Percentiles rank a stretch among this genome's conserved stretches.
Evolutionary conservation across 2,113 vertebrate species (phyloP).

Genomic region (Halcyon malimbica): DNA sequence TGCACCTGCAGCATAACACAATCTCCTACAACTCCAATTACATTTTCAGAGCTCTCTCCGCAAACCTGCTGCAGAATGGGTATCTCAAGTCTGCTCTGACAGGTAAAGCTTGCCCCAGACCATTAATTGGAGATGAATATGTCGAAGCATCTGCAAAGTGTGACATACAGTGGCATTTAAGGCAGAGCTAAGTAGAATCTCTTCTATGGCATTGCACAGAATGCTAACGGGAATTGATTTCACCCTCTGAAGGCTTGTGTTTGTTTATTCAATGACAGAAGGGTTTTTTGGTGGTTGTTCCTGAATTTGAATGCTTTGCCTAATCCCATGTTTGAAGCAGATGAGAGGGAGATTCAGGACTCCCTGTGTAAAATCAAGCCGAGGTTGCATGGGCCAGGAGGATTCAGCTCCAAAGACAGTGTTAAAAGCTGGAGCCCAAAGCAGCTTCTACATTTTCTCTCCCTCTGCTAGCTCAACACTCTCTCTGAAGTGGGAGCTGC

Average conservation of each 20-base stretch:
- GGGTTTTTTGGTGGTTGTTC: not conserved
- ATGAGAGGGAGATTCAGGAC: not conserved
- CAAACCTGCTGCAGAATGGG: not conserved
- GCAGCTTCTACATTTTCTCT: not conserved
- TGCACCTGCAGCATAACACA: accelerated
- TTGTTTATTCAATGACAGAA: not conserved
- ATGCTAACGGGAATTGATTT: slow-evolving; percentile 41
- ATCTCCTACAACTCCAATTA: not conserved
- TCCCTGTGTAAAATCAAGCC: not conserved
- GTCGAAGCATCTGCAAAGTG: not conserved
- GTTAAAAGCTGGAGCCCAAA: not conserved
- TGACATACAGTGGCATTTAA: slow-evolving; percentile 22
- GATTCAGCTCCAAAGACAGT: not conserved
- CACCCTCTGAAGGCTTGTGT: not conserved
- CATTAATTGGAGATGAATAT: not conserved
- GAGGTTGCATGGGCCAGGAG: not conserved
- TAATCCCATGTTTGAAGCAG: not conserved
- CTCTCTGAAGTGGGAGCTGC: not conserved
- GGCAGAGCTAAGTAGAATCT: not conserved
- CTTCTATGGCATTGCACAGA: not conserved
- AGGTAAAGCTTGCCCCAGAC: not conserved
- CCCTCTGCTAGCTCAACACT: not conserved
- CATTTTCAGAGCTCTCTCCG: not conserved
- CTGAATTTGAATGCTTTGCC: not conserved
- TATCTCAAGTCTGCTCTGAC: not conserved